Percentiles rank a stretch among this genome's conserved stretches.
Conservation (phyloP, 2,113 vertebrate genomes). For the Ammospiza caudacuta region DNA sequence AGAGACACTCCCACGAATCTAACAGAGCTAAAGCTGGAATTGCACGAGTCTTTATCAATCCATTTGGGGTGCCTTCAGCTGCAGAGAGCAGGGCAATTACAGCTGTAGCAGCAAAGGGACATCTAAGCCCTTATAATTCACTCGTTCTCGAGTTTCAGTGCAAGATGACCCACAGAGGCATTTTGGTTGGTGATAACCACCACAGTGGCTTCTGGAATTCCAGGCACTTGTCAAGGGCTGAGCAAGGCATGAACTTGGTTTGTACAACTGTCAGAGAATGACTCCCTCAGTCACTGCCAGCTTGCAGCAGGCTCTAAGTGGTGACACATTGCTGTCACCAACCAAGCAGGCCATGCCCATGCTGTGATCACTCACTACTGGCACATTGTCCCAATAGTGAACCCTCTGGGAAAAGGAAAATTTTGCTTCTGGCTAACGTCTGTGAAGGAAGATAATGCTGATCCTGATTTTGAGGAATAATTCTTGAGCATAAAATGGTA, state of each 20-base stretch:
- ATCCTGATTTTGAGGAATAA: neutral
- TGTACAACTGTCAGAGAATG: neutral
- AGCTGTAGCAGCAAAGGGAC: neutral
- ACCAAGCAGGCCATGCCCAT: neutral
- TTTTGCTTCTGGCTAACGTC: neutral
- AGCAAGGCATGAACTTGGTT: neutral
- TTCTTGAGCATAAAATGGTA: neutral
- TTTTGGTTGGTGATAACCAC: neutral
- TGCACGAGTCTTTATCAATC: neutral
- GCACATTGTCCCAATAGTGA: neutral
- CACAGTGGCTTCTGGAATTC: neutral
- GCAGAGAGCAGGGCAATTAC: neutral
- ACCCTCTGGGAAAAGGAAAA: neutral
- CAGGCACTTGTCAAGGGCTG: neutral
- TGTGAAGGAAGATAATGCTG: neutral
- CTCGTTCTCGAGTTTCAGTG: neutral
- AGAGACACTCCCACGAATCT: neutral
- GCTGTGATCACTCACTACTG: neutral
- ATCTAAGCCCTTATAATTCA: neutral
- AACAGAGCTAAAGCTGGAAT: neutral
- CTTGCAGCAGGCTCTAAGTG: neutral
- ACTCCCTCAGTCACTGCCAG: neutral
- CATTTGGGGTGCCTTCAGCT: neutral
- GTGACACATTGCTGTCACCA: neutral
- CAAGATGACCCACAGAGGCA: neutral